Conservation (phyloP, 2,888 invertebrate species). For the Chalcis sispes region DNA sequence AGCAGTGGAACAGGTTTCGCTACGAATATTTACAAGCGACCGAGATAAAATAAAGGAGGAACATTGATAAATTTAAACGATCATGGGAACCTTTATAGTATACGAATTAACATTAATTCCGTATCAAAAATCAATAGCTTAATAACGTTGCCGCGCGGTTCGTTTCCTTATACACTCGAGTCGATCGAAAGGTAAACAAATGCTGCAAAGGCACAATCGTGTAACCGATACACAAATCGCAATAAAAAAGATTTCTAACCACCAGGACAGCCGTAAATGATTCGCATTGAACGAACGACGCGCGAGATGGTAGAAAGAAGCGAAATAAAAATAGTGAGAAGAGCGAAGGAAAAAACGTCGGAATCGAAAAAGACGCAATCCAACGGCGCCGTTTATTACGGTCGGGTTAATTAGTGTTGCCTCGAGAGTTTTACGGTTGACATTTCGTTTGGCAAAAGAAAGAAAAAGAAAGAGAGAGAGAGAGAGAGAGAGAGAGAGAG, state of each 20-base stretch:
- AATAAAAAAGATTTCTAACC: neutral
- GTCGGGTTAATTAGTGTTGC: conserved; percentile 76
- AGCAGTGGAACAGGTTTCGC: conserved; percentile 36
- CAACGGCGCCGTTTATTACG: conserved; percentile 74
- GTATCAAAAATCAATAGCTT: conserved; percentile 50
- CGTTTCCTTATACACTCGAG: too few species aligned
- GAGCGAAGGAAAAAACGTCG: conserved; percentile 61
- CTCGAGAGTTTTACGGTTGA: conserved; percentile 76
- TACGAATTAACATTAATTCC: conserved; percentile 38
- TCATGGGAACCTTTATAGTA: conserved; percentile 28
- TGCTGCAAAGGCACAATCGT: too few species aligned
- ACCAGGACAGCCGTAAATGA: neutral
- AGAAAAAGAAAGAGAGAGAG: conserved; percentile 35
- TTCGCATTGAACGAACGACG: neutral
- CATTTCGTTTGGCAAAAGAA: conserved; percentile 70
- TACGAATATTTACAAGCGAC: conserved; percentile 36
- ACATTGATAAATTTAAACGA: conserved; percentile 53
- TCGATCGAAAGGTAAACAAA: too few species aligned
- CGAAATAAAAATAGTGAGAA: conserved; percentile 57
- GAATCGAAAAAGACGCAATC: conserved; percentile 15
- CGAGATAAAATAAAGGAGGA: conserved; percentile 24
- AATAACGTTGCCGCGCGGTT: conserved; percentile 24
- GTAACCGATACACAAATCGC: too few species aligned
- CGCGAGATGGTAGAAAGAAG: conserved; percentile 48
- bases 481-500: conserved; percentile 11